phyloP scores from a whole-genome alignment of 2,797 vertebrate genomes.

The Anomalospiza imberbis region DNA sequence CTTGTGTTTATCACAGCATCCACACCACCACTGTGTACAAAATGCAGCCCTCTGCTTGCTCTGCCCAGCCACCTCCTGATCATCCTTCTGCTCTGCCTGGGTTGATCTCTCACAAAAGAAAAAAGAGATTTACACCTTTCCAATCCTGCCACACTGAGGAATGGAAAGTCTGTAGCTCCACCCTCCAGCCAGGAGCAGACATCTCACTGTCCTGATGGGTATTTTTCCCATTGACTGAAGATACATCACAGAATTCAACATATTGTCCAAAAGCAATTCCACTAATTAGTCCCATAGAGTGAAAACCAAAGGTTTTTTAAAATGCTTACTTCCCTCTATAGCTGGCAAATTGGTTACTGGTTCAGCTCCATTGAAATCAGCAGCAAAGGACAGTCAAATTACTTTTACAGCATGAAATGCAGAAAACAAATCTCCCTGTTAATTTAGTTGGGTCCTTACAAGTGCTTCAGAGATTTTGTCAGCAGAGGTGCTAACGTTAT shows the following conservation, averaged over 20 bases:
- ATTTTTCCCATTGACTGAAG: neutral
- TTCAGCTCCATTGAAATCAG: neutral
- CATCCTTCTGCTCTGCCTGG: neutral
- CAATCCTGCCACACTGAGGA: neutral
- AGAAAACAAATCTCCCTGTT: conserved; percentile 41
- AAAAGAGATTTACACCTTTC: neutral
- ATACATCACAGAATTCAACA: neutral
- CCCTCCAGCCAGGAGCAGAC: neutral
- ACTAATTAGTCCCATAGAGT: neutral
- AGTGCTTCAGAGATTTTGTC: conserved; percentile 57
- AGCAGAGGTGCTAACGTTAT: conserved; percentile 43
- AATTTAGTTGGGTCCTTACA: conserved; percentile 56
- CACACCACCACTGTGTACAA: accelerated
- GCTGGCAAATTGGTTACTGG: neutral
- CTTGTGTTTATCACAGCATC: accelerated
- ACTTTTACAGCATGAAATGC: conserved; percentile 9
- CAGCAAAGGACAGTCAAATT: conserved; percentile 10
- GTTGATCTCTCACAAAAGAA: neutral
- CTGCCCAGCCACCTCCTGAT: accelerated
- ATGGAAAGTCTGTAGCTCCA: accelerated
- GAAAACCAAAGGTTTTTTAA: neutral
- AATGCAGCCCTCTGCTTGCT: neutral
- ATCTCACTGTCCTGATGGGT: neutral
- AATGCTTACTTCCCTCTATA: neutral
- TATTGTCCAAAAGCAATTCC: neutral